A percentile compares a stretch with the other conserved stretches of the same genome.
These are phyloP conservation scores for Lucifuga dentata DNA, from an alignment of 2,113 vertebrate genomes.

Conservation along the genomic window DNA sequence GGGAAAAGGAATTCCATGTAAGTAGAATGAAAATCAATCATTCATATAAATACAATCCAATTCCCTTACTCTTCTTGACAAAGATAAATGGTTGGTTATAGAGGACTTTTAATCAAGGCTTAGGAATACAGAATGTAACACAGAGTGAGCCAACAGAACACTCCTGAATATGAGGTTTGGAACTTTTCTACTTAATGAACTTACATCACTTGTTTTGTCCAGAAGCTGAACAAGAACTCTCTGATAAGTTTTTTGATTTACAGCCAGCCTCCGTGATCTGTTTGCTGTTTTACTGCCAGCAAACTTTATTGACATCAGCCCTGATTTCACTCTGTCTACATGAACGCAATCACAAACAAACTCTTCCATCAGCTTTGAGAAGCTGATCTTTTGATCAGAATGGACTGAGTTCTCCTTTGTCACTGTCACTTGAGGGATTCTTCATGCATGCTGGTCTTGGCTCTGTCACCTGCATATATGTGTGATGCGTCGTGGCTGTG, in stretches of 20 bases:
- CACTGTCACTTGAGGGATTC: neutral
- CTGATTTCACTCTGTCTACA: constrained; percentile 2
- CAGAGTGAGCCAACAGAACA: constrained; percentile 60
- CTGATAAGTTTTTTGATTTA: constrained; percentile 1
- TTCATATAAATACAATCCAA: constrained; percentile 58
- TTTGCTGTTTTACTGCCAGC: constrained; percentile 5
- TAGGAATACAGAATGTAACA: constrained; percentile 31
- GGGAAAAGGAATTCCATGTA: constrained; percentile 52
- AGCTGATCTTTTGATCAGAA: constrained; percentile 45
- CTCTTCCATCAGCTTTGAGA: neutral
- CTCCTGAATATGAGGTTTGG: constrained; percentile 46
- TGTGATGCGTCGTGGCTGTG: constrained; percentile 22
- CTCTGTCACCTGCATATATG: constrained; percentile 47
- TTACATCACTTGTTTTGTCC: constrained; percentile 6
- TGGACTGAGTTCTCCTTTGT: neutral
- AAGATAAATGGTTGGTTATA: constrained; percentile 62
- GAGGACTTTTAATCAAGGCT: constrained; percentile 63
- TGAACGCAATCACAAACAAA: constrained; percentile 5
- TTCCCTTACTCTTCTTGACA: constrained; percentile 41
- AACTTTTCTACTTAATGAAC: constrained; percentile 26
- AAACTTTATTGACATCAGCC: too few relatives aligned
- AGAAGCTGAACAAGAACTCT: neutral
- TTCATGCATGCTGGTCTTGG: constrained; percentile 2
- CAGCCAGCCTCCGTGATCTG: neutral
- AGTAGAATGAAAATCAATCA: constrained; percentile 55